Evolutionary conservation across 2,888 invertebrate genomes (phyloP), one percentile per base, ranked within the genome.

Genomic region (Thumatha senex): DNA sequence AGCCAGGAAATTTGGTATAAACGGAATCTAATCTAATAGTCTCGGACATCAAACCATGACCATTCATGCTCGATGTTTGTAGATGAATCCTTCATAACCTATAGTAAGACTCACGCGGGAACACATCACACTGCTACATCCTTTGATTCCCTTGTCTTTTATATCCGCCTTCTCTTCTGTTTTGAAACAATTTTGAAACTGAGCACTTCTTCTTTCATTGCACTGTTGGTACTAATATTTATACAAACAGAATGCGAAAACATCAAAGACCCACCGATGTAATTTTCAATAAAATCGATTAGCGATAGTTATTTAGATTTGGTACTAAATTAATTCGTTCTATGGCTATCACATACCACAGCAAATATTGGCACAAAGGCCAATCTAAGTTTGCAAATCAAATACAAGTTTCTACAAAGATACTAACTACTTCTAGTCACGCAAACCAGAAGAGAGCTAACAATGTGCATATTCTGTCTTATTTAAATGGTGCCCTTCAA

Each of bases 341-440:
- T 40, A 58, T 35, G 29, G 10, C 12, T 34, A 50, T 41, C 15
- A 42, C n/a, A 15, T 35, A 40, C 46, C 44, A 63, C 53, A 63
- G 24, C 36, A 39, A 44, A 54, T 33, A 39, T 33, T 39, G 29
- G 7, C 46, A 35, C 46, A 43, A 59, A 62, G 53, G 62, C 33
- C 39, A 48, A 14, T 40, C 35, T 18, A 39, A 41, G 13, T 42
- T 38, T 40, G 50, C 51, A 59, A 56, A 63, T 57, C 46, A 57
- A 52, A 46, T 52, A 52, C 51, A 63, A 51, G 42, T 48, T 50
- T 47, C 43, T 61, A 11, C 43, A 48, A 50, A 56, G 47, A 24
- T 48, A 55, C 50, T 65, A 65, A 65, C 41, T 52, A 8, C 51
- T 31, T 39, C 14, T 46, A 45, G 40, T 30, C 60, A 63, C 63